A percentile compares a stretch with the other conserved stretches of the same genome.
phyloP scores from a whole-genome alignment of 2,113 vertebrate species.

The Anas platyrhynchos region DNA sequence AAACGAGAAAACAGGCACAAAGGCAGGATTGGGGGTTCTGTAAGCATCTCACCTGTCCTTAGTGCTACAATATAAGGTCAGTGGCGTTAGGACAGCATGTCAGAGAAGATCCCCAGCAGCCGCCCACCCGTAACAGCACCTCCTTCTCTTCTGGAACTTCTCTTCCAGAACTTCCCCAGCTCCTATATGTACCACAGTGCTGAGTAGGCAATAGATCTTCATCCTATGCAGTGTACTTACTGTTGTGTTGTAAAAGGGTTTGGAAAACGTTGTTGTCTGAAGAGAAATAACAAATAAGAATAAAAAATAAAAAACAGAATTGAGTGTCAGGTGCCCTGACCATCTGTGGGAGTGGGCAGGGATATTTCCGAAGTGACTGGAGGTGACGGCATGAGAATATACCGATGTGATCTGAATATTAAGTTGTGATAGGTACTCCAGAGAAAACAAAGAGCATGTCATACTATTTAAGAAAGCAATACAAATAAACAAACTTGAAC shows the following conservation, averaged over 20 bases:
- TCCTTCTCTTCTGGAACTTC: background rate
- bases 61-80: background rate
- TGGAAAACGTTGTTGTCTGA: background rate
- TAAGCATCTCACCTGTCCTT: background rate
- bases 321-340: background rate
- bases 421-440: background rate
- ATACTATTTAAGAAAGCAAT: background rate
- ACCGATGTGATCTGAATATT: background rate
- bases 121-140: background rate
- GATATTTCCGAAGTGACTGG: background rate
- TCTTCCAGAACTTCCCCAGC: background rate
- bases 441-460: background rate
- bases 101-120: background rate
- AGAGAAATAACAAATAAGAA: background rate
- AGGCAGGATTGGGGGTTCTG: background rate
- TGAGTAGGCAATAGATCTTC: background rate
- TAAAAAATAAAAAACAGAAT: background rate
- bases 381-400: background rate
- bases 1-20: background rate
- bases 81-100: background rate
- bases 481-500: background rate
- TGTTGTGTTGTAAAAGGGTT: background rate
- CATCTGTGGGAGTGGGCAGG: background rate
- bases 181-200: background rate
- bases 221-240: background rate